Evolutionary conservation across 2,797 vertebrate genomes (phyloP), one percentile per base, ranked within the genome.

Genomic region (Pygocentrus nattereri): DNA sequence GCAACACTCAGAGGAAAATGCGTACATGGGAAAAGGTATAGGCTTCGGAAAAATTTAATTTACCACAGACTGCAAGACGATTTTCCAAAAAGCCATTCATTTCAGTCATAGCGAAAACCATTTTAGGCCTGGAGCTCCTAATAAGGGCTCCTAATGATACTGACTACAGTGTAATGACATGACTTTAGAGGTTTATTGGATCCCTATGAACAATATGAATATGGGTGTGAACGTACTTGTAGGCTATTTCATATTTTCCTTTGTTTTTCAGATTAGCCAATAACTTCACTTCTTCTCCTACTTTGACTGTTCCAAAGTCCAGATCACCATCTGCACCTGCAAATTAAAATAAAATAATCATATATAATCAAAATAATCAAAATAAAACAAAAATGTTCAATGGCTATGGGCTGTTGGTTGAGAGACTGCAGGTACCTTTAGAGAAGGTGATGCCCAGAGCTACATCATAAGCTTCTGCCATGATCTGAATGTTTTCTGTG

Each of bases 391-490:
- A 82, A 19, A 44, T 21, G 3, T 25, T 21, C 25, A 50, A 18
- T 62, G n/a, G n/a, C 0, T 72, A 49, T 72, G 15, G 30, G 58
- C 38, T 58, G 23, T 52, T 54, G 34, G 6, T 3, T 25, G 38
- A 58, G 16, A 38, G 7, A 50, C 65, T 69, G 7, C 4, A 64
- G 27, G 16, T 74, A 97, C 97, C 96, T 95, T 94, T 94, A 38
- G 95, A 91, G 82, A 95, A 93, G 88, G 87, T 91, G 77, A 99
- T 95, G 80, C 91, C 94, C 89, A 99, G 74, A 52, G 92, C 86
- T 6, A 97, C 87, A 19, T 98, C 96, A 11, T 96, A 97, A 1
- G 95, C 94, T 74, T 99, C 97, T 0, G 96, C 96, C n/a, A 90
- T 59, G 70, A 99, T 34, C 7, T 89, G 71, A 64, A 99, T 94